Conservation (phyloP, 1,140 invertebrate species). For the Halesus radiatus region DNA sequence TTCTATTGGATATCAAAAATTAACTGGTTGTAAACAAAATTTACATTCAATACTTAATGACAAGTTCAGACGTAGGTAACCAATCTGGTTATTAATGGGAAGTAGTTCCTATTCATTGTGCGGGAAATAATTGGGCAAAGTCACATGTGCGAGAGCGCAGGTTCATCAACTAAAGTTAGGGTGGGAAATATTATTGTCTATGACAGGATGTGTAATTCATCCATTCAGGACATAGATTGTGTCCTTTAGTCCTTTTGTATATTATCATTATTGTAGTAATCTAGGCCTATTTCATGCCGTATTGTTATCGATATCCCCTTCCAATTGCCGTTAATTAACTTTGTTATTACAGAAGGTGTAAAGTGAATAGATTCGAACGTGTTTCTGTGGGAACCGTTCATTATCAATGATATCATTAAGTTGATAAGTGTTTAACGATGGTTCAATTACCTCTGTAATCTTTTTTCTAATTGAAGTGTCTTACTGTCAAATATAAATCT, state of each 20-base stretch:
- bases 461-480: too few species aligned
- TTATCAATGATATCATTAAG: neutral
- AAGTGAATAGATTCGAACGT: constrained; percentile 21
- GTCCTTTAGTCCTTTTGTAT: constrained; percentile 40
- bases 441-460: too few species aligned
- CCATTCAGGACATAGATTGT: constrained; percentile 31
- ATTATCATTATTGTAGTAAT: constrained; percentile 27
- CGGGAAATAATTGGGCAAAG: constrained; percentile 32
- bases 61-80: too few species aligned
- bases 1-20: too few species aligned
- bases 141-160: constrained; percentile 31
- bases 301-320: constrained; percentile 31
- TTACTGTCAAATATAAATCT: too few species aligned
- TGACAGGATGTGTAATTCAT: constrained; percentile 43
- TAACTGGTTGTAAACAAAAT: too few species aligned
- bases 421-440: too few species aligned
- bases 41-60: too few species aligned
- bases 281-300: constrained; percentile 30
- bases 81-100: too few species aligned
- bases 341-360: constrained; percentile 13
- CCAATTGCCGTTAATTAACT: constrained; percentile 31
- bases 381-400: constrained; percentile 22
- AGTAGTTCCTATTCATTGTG: constrained; percentile 4
- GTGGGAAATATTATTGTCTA: constrained; percentile 24
- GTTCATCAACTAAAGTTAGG: constrained; percentile 9